phyloP scores from a whole-genome alignment of 1,140 invertebrate genomes.

The Drosophila cardini region DNA sequence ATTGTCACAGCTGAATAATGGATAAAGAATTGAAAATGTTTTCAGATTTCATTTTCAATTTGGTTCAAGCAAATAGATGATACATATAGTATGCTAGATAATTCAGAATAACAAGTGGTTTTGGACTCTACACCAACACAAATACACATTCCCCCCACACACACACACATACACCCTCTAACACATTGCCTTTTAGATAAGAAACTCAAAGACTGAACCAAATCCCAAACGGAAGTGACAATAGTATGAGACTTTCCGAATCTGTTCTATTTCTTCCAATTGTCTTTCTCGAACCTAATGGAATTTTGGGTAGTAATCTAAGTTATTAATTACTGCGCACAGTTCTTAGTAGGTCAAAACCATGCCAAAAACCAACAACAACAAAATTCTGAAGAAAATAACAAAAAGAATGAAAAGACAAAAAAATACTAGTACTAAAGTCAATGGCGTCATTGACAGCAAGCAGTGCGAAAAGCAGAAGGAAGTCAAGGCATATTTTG shows the following conservation, averaged over 20 bases:
- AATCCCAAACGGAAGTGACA: conserved; percentile 63
- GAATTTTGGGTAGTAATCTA: conserved; percentile 33
- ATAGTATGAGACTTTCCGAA: conserved; percentile 19
- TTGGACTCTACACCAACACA: conserved; percentile 6
- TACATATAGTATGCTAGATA: conserved; percentile 43
- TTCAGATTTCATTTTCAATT: conserved; percentile 63
- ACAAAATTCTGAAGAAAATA: background rate
- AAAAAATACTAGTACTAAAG: conserved; percentile 43
- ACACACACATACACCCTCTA: background rate
- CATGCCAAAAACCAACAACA: conserved; percentile 41
- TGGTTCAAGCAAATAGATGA: conserved; percentile 56
- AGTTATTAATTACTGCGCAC: conserved; percentile 22
- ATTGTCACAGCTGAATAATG: conserved; percentile 44
- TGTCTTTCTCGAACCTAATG: conserved; percentile 15
- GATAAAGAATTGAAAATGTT: conserved; percentile 36
- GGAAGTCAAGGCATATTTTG: conserved; percentile 55
- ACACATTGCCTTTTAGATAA: conserved; percentile 8
- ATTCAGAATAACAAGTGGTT: conserved; percentile 68
- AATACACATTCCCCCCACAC: background rate
- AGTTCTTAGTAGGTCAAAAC: conserved; percentile 65
- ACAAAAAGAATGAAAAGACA: background rate
- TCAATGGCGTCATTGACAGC: conserved; percentile 41
- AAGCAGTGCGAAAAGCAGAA: conserved; percentile 18
- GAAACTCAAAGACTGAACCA: background rate
- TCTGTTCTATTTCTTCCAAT: conserved; percentile 11